Conservation (phyloP, 2,113 vertebrate species). For the Azemiops feae region DNA sequence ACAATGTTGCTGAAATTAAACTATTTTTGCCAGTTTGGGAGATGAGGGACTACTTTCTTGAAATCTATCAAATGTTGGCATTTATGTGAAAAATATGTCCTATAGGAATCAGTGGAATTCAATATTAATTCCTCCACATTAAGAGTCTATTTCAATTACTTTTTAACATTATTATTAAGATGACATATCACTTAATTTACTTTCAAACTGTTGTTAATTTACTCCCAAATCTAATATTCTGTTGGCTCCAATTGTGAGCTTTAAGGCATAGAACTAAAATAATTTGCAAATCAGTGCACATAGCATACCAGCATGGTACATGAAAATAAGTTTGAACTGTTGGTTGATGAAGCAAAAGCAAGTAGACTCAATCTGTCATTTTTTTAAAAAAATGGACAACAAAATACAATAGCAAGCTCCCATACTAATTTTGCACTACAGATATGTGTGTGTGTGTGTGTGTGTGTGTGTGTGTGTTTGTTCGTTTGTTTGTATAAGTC, state of each 20-base stretch:
- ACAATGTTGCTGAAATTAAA: neutral
- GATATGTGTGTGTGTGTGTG: no score
- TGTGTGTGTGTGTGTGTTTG: no score
- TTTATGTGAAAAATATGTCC: neutral
- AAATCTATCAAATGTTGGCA: neutral
- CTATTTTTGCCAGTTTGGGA: neutral
- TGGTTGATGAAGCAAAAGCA: neutral
- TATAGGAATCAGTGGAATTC: neutral
- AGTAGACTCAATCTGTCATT: neutral
- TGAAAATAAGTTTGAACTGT: constrained; percentile 9
- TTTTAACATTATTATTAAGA: neutral
- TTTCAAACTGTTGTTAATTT: neutral
- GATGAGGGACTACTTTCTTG: neutral
- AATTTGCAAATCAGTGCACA: neutral
- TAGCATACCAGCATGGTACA: neutral
- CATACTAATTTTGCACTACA: neutral
- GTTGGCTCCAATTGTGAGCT: neutral
- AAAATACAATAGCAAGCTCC: neutral
- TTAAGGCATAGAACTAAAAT: neutral
- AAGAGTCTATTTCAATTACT: neutral
- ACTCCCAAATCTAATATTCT: neutral
- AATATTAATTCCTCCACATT: neutral
- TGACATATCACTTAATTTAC: neutral
- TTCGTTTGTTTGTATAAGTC: neutral
- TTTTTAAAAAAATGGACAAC: neutral